phyloP scores from a whole-genome alignment of 2,888 invertebrate species.

The Galerucella nymphaeae region DNA sequence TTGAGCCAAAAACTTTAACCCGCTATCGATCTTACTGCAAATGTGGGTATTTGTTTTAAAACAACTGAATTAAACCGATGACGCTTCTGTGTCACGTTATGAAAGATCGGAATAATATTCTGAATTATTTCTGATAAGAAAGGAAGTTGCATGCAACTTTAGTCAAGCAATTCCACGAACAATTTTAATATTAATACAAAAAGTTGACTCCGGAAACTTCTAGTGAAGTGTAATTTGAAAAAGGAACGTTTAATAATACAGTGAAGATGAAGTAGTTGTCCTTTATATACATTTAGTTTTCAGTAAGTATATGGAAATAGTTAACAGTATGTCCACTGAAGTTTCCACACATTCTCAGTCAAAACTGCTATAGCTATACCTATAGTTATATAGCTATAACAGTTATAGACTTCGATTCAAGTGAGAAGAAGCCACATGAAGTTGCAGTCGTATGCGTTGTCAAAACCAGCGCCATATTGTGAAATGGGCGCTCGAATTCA shows the following conservation, averaged over 20 bases:
- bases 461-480: too few species aligned
- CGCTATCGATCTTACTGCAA: background rate
- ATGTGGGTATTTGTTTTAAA: background rate
- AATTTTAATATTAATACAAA: background rate
- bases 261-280: background rate
- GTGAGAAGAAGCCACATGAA: too few species aligned
- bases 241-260: background rate
- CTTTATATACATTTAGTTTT: background rate
- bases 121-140: slow-evolving; percentile 14
- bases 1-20: too few species aligned
- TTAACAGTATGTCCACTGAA: too few species aligned
- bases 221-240: background rate
- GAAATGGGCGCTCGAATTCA: too few species aligned
- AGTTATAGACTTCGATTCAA: too few species aligned
- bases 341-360: too few species aligned
- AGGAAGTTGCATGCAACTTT: slow-evolving; percentile 3
- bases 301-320: too few species aligned
- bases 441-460: too few species aligned
- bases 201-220: background rate
- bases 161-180: background rate
- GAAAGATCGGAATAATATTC: slow-evolving; percentile 5
- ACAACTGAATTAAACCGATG: slow-evolving; percentile 5
- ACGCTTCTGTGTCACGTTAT: background rate
- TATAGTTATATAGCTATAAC: too few species aligned
- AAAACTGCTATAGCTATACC: too few species aligned